phyloP scores from a whole-genome alignment of 2,888 invertebrate species.

The Eupeodes latifasciatus region DNA sequence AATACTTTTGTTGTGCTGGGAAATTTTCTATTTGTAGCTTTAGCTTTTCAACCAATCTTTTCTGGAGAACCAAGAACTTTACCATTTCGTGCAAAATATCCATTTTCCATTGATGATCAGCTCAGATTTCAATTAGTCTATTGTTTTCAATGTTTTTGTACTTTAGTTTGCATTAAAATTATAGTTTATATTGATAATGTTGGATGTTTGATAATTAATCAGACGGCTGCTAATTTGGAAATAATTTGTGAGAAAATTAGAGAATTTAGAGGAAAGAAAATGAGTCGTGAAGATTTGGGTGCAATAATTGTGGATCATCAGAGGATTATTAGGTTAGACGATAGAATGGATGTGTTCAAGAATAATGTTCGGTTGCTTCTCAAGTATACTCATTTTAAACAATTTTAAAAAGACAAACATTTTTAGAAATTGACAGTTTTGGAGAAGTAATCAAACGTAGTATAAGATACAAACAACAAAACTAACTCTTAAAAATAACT shows the following conservation, averaged over 20 bases:
- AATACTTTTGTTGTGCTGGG: conserved; percentile 64
- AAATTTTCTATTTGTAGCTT: conserved; percentile 77
- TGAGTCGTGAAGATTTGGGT: conserved; percentile 76
- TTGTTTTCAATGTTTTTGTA: conserved; percentile 77
- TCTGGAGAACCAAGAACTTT: conserved; percentile 63
- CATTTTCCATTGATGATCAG: conserved; percentile 77
- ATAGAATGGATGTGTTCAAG: too few relatives aligned
- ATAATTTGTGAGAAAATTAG: conserved; percentile 79
- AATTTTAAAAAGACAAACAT: too few relatives aligned
- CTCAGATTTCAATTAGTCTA: conserved; percentile 73
- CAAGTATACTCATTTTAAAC: too few relatives aligned
- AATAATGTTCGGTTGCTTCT: too few relatives aligned
- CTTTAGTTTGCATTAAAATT: conserved; percentile 77
- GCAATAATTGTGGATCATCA: conserved; percentile 79
- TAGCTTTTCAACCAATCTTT: conserved; percentile 79
- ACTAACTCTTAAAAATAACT: too few relatives aligned
- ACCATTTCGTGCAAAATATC: conserved; percentile 78
- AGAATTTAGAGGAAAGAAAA: conserved; percentile 68
- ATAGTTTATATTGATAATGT: conserved; percentile 79
- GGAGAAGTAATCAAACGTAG: too few relatives aligned
- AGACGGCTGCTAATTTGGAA: conserved; percentile 80
- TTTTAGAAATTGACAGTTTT: too few relatives aligned
- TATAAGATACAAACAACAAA: too few relatives aligned
- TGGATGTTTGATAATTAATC: conserved; percentile 77
- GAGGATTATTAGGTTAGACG: conserved; percentile 78